phyloP scores from a whole-genome alignment of 2,797 vertebrate genomes.

The Manis pentadactyla region DNA sequence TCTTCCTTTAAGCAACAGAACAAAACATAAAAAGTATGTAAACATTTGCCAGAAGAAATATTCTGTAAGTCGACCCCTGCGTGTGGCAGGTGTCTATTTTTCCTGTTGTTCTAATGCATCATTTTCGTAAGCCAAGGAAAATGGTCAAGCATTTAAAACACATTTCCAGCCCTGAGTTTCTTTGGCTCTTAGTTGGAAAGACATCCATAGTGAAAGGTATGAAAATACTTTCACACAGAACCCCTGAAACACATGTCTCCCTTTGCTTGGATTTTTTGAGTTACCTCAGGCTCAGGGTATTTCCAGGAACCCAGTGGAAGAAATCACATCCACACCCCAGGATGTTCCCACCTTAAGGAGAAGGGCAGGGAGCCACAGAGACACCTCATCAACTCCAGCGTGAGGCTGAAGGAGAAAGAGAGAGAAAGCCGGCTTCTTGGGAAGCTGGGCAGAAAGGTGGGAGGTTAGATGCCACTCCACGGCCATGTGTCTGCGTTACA shows the following conservation, averaged over 20 bases:
- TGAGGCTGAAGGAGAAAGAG: background rate
- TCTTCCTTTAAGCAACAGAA: background rate
- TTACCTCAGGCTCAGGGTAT: fast-evolving
- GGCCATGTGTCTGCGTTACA: background rate
- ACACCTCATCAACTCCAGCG: background rate
- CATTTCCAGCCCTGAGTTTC: background rate
- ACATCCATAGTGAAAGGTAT: background rate
- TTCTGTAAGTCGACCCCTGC: background rate
- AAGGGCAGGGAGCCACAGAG: background rate
- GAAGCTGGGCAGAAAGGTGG: background rate
- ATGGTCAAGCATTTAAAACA: background rate
- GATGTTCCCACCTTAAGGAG: background rate
- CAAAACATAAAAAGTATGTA: background rate
- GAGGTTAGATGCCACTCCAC: background rate
- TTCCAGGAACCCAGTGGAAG: background rate
- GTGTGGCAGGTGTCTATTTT: background rate
- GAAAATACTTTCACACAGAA: background rate
- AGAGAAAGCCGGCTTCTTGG: background rate
- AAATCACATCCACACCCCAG: background rate
- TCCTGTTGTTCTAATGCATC: background rate
- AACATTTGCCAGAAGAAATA: constrained; percentile 15
- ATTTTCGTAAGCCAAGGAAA: background rate
- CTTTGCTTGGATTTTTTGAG: background rate
- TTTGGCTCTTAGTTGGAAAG: background rate
- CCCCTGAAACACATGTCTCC: background rate